Evolutionary conservation across 2,797 vertebrate genomes (phyloP).

Genomic region (Cuniculus paca): DNA sequence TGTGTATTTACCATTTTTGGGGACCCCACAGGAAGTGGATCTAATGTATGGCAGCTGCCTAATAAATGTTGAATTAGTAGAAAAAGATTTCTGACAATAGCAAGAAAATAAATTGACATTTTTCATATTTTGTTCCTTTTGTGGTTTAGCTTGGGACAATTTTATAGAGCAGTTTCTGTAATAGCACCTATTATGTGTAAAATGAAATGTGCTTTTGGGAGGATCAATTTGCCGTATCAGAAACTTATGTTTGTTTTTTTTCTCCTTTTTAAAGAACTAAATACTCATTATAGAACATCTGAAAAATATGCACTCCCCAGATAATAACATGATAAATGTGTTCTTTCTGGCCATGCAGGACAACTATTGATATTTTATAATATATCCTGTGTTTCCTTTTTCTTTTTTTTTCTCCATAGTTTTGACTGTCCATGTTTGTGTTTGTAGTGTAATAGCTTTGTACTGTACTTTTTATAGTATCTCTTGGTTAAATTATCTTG

Average conservation of each 20-base stretch:
- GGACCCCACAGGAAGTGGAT: not conserved
- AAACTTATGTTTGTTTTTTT: not conserved
- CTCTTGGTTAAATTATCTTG: not conserved
- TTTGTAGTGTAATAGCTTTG: not conserved
- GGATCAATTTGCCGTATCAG: not conserved
- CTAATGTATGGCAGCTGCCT: not conserved
- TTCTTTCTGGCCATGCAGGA: not conserved
- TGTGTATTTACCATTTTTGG: not conserved
- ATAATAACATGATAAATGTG: not conserved
- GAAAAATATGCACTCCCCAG: not conserved
- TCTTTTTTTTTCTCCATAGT: not conserved
- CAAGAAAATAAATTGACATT: not conserved
- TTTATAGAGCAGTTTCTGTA: conserved; percentile 1
- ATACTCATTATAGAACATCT: not conserved
- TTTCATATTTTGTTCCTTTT: not conserved
- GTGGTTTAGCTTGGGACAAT: not conserved
- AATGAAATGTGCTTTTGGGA: conserved; percentile 22
- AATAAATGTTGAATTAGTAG: not conserved
- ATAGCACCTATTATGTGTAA: not conserved
- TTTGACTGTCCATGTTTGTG: not conserved
- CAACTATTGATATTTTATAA: not conserved
- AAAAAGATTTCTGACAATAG: not conserved
- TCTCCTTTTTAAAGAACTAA: not conserved
- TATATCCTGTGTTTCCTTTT: not conserved
- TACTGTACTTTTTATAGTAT: not conserved